phyloP scores from a whole-genome alignment of 2,113 vertebrate species.

The Pantherophis guttatus region DNA sequence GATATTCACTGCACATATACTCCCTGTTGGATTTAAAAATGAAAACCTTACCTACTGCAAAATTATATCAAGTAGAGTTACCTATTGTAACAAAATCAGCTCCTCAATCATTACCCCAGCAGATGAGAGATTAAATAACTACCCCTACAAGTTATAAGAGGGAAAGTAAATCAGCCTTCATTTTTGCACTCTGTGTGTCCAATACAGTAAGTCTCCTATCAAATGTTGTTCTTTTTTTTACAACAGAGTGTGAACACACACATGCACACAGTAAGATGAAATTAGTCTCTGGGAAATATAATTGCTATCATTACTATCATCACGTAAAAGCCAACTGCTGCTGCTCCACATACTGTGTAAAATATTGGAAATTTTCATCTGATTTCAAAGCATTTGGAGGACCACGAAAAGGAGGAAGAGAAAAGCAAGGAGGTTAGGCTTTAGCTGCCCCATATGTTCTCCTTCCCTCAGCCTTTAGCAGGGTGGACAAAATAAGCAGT shows the following conservation, averaged over 20 bases:
- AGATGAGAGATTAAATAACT: slow-evolving; percentile 39
- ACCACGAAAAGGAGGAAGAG: slow-evolving; percentile 16
- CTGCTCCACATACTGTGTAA: slow-evolving; percentile 38
- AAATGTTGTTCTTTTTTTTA: slow-evolving; percentile 24
- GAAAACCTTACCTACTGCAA: slow-evolving; percentile 30
- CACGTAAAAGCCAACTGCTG: slow-evolving; percentile 52
- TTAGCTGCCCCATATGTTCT: slow-evolving; percentile 29
- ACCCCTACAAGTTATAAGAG: slow-evolving; percentile 41
- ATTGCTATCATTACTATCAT: slow-evolving; percentile 60
- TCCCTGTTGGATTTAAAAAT: slow-evolving; percentile 20
- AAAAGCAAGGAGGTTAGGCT: neutral
- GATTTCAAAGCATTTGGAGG: slow-evolving; percentile 33
- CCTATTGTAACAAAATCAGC: slow-evolving; percentile 34
- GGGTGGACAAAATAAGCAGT: slow-evolving; percentile 32
- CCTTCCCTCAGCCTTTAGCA: slow-evolving; percentile 51
- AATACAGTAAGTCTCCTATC: slow-evolving; percentile 33
- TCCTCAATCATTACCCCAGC: slow-evolving; percentile 18
- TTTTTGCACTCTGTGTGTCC: slow-evolving; percentile 1
- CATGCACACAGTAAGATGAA: slow-evolving; percentile 47
- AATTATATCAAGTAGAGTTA: slow-evolving; percentile 27
- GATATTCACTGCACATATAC: neutral
- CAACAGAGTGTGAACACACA: slow-evolving; percentile 21
- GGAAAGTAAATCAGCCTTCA: slow-evolving; percentile 35
- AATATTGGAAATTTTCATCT: slow-evolving; percentile 45
- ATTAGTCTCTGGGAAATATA: slow-evolving; percentile 54